Evolutionary conservation across 2,113 vertebrate species (phyloP).

Genomic region (Arothron firmamentum): DNA sequence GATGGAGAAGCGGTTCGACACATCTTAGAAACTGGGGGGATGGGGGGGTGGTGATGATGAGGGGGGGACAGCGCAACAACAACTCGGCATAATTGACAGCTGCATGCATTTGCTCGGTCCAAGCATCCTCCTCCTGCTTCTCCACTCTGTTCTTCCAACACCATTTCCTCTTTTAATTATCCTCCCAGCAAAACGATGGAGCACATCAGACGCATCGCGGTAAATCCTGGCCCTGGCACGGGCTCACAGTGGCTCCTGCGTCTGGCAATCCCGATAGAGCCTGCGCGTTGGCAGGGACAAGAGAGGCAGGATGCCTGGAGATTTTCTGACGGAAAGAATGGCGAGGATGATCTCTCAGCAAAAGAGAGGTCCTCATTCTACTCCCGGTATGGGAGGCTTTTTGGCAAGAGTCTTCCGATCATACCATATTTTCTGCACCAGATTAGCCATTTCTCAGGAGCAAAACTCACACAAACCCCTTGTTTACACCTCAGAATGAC

Average conservation of each 20-base stretch:
- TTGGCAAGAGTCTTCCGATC: slow-evolving; percentile 65
- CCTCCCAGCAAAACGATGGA: slow-evolving; percentile 72
- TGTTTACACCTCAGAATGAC: slow-evolving; percentile 63
- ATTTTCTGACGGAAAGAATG: slow-evolving; percentile 70
- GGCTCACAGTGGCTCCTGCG: slow-evolving; percentile 71
- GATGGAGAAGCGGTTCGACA: slow-evolving; percentile 44
- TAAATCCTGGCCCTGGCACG: slow-evolving; percentile 76
- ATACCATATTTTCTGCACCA: slow-evolving; percentile 67
- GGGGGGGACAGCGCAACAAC: slow-evolving; percentile 46
- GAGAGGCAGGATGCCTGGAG: slow-evolving; percentile 66
- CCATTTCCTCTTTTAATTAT: slow-evolving; percentile 80
- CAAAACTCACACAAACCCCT: slow-evolving; percentile 56
- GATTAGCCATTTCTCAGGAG: slow-evolving; percentile 70
- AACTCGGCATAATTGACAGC: slow-evolving; percentile 74
- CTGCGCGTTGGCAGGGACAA: slow-evolving; percentile 70
- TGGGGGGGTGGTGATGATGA: too few relatives aligned
- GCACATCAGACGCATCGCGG: slow-evolving; percentile 75
- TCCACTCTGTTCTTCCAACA: slow-evolving; percentile 71
- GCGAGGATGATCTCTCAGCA: slow-evolving; percentile 72
- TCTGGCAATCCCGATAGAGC: slow-evolving; percentile 78
- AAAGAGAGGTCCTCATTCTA: slow-evolving; percentile 68
- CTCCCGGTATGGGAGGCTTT: slow-evolving; percentile 58
- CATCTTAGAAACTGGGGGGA: background rate
- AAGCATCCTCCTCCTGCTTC: slow-evolving; percentile 56
- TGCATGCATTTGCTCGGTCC: slow-evolving; percentile 68